Conservation (phyloP, 2,797 vertebrate species). For the Allochrocebus solatus region DNA sequence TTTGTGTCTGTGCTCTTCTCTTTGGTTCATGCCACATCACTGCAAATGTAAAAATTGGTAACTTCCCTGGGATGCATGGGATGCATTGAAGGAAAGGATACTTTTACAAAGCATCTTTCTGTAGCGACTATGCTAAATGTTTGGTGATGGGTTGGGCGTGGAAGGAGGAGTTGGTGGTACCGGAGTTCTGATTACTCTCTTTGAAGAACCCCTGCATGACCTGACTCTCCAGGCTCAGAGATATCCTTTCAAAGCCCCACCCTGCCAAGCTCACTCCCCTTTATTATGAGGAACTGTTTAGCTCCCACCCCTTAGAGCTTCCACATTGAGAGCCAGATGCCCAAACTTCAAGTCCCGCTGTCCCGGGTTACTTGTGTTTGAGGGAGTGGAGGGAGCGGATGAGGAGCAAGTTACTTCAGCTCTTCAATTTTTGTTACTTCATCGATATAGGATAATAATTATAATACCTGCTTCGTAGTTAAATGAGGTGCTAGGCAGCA, state of each 20-base stretch:
- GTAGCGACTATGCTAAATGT: not conserved
- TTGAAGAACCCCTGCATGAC: rapidly evolving
- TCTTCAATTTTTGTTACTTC: not conserved
- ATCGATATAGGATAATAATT: not conserved
- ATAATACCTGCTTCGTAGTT: not conserved
- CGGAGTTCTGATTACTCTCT: not conserved
- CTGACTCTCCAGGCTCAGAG: not conserved
- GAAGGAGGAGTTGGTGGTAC: not conserved
- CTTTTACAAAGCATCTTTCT: not conserved
- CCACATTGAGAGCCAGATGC: not conserved
- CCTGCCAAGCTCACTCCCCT: not conserved
- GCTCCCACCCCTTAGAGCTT: not conserved
- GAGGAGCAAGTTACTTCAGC: too few relatives aligned
- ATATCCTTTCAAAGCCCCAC: rapidly evolving
- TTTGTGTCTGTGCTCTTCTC: not conserved
- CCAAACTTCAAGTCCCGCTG: not conserved
- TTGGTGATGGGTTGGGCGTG: not conserved
- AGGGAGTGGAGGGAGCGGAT: rapidly evolving
- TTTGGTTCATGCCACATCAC: not conserved
- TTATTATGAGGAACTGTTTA: not conserved
- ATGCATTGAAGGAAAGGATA: not conserved
- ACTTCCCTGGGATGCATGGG: not conserved
- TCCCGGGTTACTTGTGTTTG: not conserved
- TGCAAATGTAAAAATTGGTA: not conserved
- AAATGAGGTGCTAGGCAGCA: not conserved